phyloP scores from a whole-genome alignment of 2,797 vertebrate species.

The Phalanger gymnotis region DNA sequence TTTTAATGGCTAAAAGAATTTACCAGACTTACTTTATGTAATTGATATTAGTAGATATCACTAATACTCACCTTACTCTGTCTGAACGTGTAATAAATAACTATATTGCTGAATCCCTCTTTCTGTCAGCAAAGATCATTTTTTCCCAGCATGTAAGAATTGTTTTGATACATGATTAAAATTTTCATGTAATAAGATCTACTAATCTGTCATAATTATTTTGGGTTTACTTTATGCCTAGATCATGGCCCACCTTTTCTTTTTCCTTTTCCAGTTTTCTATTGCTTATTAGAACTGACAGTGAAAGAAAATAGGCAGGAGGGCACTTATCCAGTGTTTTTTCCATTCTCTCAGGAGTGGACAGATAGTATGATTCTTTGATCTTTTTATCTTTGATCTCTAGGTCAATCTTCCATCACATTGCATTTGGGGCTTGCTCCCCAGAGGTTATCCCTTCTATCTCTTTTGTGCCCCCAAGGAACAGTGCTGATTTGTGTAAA shows the following conservation, averaged over 20 bases:
- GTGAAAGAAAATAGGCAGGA: constrained; percentile 18
- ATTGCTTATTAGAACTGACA: not conserved
- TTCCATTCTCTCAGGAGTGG: not conserved
- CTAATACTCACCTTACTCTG: constrained; percentile 32
- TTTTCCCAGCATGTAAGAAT: not conserved
- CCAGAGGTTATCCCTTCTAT: constrained; percentile 14
- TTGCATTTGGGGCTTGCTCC: constrained; percentile 20
- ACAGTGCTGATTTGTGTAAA: constrained; percentile 31
- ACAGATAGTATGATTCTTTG: constrained; percentile 15
- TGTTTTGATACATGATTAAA: constrained; percentile 33
- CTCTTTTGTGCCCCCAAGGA: constrained; percentile 29
- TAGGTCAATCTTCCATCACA: not conserved
- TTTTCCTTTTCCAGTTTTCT: constrained; percentile 9
- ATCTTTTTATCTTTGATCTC: constrained; percentile 36
- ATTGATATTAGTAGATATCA: constrained; percentile 38
- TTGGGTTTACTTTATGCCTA: not conserved
- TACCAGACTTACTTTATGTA: constrained; percentile 57
- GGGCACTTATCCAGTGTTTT: not conserved
- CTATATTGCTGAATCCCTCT: not conserved
- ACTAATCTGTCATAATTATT: constrained; percentile 20
- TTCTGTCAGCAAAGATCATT: constrained; percentile 9
- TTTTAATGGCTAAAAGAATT: constrained; percentile 48
- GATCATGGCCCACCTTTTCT: not conserved
- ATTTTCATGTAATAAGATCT: not conserved
- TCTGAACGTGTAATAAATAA: constrained; percentile 36